phyloP scores from a whole-genome alignment of 2,113 vertebrate species.

The Chionodraco myersi region DNA sequence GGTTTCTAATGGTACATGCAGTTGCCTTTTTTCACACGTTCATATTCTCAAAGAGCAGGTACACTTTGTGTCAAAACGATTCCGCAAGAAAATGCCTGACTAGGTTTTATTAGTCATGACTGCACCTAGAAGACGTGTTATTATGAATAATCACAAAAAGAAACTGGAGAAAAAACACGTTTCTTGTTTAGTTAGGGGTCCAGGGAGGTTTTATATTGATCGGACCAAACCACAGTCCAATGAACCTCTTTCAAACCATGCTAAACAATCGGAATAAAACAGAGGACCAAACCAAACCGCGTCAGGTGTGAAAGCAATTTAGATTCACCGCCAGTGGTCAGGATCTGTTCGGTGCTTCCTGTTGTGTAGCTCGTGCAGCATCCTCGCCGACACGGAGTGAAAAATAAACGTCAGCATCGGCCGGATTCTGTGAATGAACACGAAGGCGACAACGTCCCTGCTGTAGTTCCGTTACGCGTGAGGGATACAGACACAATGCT shows the following conservation, averaged over 20 bases:
- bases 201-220: background rate
- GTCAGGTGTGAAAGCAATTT: background rate
- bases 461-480: background rate
- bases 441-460: conserved; percentile 11
- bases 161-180: background rate
- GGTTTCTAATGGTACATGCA: no score
- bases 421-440: background rate
- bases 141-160: no score
- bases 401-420: background rate
- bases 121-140: no score
- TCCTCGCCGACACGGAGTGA: background rate
- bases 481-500: conserved; percentile 29
- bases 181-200: background rate
- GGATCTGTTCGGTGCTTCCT: background rate
- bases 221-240: background rate
- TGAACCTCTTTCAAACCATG: background rate
- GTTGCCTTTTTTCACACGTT: no score
- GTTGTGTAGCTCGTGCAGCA: no score
- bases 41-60: no score
- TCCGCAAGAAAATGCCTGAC: no score
- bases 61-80: no score
- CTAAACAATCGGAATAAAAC: background rate
- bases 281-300: background rate
- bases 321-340: background rate
- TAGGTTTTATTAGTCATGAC: no score